Conservation (phyloP, 2,888 invertebrate genomes). For the Micoletzkya japonica region DNA sequence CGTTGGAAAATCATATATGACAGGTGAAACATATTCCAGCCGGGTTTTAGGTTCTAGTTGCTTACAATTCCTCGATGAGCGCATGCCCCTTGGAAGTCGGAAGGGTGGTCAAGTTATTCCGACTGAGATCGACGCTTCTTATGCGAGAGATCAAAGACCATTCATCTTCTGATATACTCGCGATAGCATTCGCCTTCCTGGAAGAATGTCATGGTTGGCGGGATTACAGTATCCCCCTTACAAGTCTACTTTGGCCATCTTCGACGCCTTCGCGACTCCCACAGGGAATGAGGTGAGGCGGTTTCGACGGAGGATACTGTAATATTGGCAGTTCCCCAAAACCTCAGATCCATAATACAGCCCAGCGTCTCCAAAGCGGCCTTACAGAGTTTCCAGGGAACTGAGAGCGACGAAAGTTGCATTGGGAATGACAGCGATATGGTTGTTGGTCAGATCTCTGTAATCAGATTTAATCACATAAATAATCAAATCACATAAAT, state of each 20-base stretch:
- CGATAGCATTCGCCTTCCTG: conserved; percentile 8
- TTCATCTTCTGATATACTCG: not conserved
- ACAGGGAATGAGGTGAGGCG: not conserved
- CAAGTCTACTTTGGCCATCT: conserved; percentile 15
- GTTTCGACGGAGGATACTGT: conserved; percentile 15
- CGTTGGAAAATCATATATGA: no score
- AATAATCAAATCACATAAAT: not conserved
- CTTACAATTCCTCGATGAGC: conserved; percentile 22
- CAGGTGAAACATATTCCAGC: no score
- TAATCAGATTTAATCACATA: not conserved
- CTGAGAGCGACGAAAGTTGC: not conserved
- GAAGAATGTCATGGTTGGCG: not conserved
- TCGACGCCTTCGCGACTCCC: not conserved
- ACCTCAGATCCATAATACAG: not conserved
- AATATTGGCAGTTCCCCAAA: not conserved
- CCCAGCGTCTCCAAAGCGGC: not conserved
- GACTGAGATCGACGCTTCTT: conserved; percentile 9
- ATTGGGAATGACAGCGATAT: not conserved
- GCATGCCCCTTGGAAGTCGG: not conserved
- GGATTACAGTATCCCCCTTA: not conserved
- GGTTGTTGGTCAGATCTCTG: conserved; percentile 26
- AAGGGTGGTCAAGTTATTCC: conserved; percentile 1
- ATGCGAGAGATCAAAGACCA: conserved; percentile 2
- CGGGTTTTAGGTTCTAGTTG: no score
- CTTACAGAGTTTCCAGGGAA: not conserved